Base-by-base conservation (phyloP, 2,113 vertebrate species). In the Mobula hypostoma region DNA sequence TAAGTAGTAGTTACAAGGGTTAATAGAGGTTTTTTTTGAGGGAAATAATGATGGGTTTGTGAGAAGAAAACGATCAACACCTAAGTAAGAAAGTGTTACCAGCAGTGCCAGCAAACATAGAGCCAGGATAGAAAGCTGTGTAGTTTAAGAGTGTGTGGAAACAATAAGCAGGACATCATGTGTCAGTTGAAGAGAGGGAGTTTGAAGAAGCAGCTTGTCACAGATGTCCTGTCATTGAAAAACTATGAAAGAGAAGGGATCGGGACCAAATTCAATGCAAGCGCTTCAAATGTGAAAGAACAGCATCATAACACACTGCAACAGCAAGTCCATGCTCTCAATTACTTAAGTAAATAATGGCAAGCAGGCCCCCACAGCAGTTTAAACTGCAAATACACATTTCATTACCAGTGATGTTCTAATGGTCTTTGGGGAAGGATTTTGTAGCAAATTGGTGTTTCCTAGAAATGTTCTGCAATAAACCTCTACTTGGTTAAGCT, bases 361-460 rank as follows among this genome's bases (percentile, higher is more conserved):
- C 66, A 74, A 70, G 36, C 68, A 40, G 40, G 11, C 68, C 91
- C 91, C 91, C 70, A 56, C 40, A 56, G 70, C 91, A 93, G 91
- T 74, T 93, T 74, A 74, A 76, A 93, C 91, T 93, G 91, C 68
- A 93, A 93, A 93, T 93, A 93, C 70, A 93, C 91, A 93, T 48
- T 93, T 93, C 91, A 93, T 93, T 93, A 74, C 91, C 21, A 93
- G 91, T 74, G 36, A 93, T 93, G 91, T 76, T 48, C 90, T 48
- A 70, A 93, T 74, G 68, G 66, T 93, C 91, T 93, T 93, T 93
- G 91, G 91, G 91, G 91, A 93, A 93, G 91, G 91, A 93, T 93
- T 93, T 74, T 93, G 91, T 74, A 93, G 36, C 68, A 93, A 93
- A 56, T 76, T 93, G 91, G 91, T 74, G 68, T 70, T 93, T 93